Evolutionary conservation across 35 echinoderm and acorn worm genomes (phyloP), one percentile per base, ranked within the genome.

Genomic region (Heliocidaris erythrogramma): DNA sequence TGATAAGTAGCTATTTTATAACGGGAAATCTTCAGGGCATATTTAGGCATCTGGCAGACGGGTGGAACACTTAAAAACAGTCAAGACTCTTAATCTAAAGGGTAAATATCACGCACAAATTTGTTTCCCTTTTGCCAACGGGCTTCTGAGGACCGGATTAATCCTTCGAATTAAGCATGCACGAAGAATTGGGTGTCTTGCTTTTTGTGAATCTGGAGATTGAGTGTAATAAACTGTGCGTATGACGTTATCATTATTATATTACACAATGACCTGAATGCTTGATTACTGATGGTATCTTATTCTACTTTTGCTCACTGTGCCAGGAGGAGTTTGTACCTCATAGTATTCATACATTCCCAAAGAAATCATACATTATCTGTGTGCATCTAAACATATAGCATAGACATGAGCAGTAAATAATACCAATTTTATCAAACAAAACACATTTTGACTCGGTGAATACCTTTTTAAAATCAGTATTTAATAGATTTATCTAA

Each of bases 1-100:
- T 78, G 65, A 78, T 78, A 78, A 78, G 65, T 78, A 78, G 65
- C 65, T 17, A 78, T 78, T 78, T 78, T 78, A 78, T 78, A 78
- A 78, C 7, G 65, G 65, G 0, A 78, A 78, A 78, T 78, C 65
- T 78, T 78, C 18, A 24, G 65, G 65, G 65, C 27, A 78, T 78
- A 78, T 78, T 78, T 78, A 78, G 65, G 65, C 65, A 78, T 78
- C 65, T 78, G 65, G 65, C 17, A 78, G 65, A 78, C 65, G 27
- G 65, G 27, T 27, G 17, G 65, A 18, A 78, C 65, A n/a, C 65
- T 78, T 78, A 78, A 78, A 78, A 24, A 78, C 65, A 78, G 65
- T 78, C 65, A 78, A 78, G 65, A 21, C 18, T 78, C 65, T 78
- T 78, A 78, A 78, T 78, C 65, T 78, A 24, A 7, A 78, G 21